phyloP scores from a whole-genome alignment of 2,797 vertebrate species.

The Fratercula arctica region DNA sequence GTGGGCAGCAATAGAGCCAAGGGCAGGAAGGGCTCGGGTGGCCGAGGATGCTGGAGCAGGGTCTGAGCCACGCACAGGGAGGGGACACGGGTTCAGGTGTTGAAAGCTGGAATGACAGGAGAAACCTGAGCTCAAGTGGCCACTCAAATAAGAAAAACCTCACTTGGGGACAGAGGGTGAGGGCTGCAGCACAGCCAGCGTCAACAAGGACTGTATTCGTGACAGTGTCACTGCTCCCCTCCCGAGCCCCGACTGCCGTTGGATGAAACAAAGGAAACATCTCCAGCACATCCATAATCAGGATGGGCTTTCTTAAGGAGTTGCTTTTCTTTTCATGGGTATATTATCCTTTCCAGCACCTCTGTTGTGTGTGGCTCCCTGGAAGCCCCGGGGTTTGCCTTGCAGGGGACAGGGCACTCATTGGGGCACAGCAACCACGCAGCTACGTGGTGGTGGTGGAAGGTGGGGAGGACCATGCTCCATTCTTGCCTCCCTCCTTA shows the following conservation, averaged over 20 bases:
- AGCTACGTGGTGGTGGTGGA: too few relatives aligned
- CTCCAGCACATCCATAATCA: neutral
- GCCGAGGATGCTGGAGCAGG: neutral
- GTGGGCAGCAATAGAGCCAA: neutral
- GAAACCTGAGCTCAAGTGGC: neutral
- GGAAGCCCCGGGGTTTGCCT: neutral
- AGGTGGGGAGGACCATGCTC: neutral
- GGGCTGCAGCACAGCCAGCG: neutral
- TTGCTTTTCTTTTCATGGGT: neutral
- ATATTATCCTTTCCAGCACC: neutral
- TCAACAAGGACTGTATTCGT: accelerated
- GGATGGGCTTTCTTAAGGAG: neutral
- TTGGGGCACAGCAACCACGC: accelerated
- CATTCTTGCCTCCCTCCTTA: neutral
- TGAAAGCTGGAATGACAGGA: neutral
- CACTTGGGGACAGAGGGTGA: neutral
- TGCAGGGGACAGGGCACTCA: neutral
- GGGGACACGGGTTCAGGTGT: neutral
- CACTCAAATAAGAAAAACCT: neutral
- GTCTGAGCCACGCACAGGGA: accelerated
- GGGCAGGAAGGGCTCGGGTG: neutral
- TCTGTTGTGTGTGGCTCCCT: accelerated
- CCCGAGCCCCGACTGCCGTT: neutral
- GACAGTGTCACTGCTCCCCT: neutral
- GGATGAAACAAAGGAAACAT: neutral